Percentiles rank a stretch among this genome's conserved stretches.
These are phyloP conservation scores for Drosophila orena DNA, from an alignment of 1,140 invertebrate genomes.

Conservation along the genomic window DNA sequence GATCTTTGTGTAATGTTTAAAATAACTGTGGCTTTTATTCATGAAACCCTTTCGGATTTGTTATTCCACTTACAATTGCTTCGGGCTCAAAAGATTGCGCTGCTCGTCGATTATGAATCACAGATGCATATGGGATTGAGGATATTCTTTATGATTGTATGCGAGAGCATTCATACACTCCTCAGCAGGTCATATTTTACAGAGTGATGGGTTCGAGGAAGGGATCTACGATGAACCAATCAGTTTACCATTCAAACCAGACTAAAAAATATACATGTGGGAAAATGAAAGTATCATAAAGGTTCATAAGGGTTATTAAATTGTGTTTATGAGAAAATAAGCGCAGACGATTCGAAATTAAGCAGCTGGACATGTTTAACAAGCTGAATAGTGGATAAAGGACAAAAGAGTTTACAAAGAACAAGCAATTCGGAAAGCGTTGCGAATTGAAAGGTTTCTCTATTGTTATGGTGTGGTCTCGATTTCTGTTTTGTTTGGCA, in stretches of 20 bases:
- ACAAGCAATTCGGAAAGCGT: slow-evolving; percentile 15
- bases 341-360: slow-evolving; percentile 1
- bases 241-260: slow-evolving; percentile 63
- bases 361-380: slow-evolving; percentile 13
- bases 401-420: not conserved
- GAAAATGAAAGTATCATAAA: not conserved
- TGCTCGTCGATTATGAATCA: slow-evolving; percentile 72
- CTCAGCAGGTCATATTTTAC: slow-evolving; percentile 37
- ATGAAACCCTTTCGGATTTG: slow-evolving; percentile 15
- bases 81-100: slow-evolving; percentile 53
- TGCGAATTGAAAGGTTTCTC: slow-evolving; percentile 2
- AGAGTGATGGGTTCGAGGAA: slow-evolving; percentile 18
- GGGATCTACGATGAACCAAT: slow-evolving; percentile 62
- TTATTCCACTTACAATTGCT: slow-evolving; percentile 44
- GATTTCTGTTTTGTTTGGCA: slow-evolving; percentile 45
- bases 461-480: slow-evolving; percentile 23
- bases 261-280: slow-evolving; percentile 66
- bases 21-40: slow-evolving; percentile 44
- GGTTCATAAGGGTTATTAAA: not conserved
- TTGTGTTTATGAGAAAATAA: slow-evolving; percentile 11
- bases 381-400: slow-evolving; percentile 4
- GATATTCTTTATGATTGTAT: slow-evolving; percentile 35
- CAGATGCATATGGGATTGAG: slow-evolving; percentile 59
- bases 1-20: slow-evolving; percentile 19
- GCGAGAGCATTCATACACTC: slow-evolving; percentile 48